A percentile compares a stretch with the other conserved stretches of the same genome.
Conservation (phyloP, 2,113 vertebrate species). For the Carettochelys insculpta region DNA sequence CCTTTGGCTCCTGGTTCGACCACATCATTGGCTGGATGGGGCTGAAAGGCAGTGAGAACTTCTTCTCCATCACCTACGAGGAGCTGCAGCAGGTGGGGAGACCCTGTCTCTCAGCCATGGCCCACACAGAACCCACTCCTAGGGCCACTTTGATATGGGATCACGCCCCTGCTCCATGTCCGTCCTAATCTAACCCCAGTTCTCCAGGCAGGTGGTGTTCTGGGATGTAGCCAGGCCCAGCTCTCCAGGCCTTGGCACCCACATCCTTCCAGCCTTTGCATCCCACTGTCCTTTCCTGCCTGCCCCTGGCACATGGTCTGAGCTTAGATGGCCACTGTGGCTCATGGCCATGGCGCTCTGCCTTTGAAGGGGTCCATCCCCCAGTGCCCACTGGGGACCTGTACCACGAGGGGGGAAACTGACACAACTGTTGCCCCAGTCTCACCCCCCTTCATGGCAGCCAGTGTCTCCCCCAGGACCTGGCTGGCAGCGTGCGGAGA, state of each 20-base stretch:
- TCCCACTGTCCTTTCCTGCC: not conserved
- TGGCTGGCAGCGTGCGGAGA: not conserved
- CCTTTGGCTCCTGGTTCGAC: not conserved
- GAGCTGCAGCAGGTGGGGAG: not conserved
- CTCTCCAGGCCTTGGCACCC: not conserved
- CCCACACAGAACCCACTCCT: not conserved
- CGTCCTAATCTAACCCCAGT: not conserved
- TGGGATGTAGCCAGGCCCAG: not conserved
- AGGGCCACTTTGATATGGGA: not conserved
- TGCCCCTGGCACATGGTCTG: not conserved
- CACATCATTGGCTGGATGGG: conserved; percentile 10
- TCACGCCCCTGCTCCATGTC: too few species aligned
- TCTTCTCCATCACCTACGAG: conserved; percentile 16
- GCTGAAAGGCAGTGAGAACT: not conserved
- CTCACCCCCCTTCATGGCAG: not conserved
- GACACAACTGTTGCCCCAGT: not conserved
- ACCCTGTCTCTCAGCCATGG: too few species aligned
- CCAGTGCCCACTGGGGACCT: not conserved
- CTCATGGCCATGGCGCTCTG: not conserved
- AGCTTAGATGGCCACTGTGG: not conserved
- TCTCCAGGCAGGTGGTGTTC: not conserved
- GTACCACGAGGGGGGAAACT: not conserved
- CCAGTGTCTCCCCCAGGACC: not conserved
- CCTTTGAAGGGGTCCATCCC: not conserved
- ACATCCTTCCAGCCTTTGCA: not conserved